Percentiles rank a stretch among this genome's conserved stretches.
Conservation (phyloP, 2,797 vertebrate genomes). For the Danio tinwini region DNA sequence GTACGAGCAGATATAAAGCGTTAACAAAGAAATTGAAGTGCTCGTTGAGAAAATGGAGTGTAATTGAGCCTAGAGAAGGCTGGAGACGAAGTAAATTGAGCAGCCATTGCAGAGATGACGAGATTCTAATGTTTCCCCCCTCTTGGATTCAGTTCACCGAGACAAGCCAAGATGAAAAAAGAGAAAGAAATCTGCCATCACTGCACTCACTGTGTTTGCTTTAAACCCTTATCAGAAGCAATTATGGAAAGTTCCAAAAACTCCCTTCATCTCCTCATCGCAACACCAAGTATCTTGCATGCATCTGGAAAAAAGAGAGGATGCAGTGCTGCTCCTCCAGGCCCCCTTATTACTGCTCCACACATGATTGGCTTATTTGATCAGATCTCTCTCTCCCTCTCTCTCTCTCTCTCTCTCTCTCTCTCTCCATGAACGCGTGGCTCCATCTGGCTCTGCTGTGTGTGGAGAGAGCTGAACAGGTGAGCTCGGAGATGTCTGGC, state of each 20-base stretch:
- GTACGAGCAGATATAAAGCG: conserved; percentile 66
- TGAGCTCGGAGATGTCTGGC: conserved; percentile 58
- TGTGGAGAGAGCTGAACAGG: conserved; percentile 56
- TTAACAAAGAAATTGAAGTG: conserved; percentile 59
- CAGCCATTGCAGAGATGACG: conserved; percentile 52
- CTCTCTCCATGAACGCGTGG: conserved; percentile 39
- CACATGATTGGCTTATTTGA: conserved; percentile 67
- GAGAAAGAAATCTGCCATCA: conserved; percentile 14
- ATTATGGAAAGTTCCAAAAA: conserved; percentile 64
- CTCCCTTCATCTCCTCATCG: conserved; percentile 67
- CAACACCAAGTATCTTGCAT: conserved; percentile 53
- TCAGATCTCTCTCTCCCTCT: conserved; percentile 58
- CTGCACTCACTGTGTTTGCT: conserved; percentile 54
- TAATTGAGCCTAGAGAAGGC: conserved; percentile 75
- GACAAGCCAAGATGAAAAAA: conserved; percentile 6
- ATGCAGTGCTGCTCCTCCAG: conserved; percentile 60
- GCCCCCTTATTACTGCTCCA: conserved; percentile 68
- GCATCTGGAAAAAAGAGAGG: conserved; percentile 65
- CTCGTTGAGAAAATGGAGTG: conserved; percentile 68
- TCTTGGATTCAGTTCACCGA: conserved; percentile 49
- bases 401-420: conserved; percentile 44
- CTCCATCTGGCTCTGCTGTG: conserved; percentile 44
- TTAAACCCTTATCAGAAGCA: conserved; percentile 67
- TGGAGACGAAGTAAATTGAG: conserved; percentile 59
- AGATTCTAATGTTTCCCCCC: conserved; percentile 52